Evolutionary conservation across 2,113 vertebrate genomes (phyloP), one percentile per base, ranked within the genome.

Genomic region (Clupea harengus): DNA sequence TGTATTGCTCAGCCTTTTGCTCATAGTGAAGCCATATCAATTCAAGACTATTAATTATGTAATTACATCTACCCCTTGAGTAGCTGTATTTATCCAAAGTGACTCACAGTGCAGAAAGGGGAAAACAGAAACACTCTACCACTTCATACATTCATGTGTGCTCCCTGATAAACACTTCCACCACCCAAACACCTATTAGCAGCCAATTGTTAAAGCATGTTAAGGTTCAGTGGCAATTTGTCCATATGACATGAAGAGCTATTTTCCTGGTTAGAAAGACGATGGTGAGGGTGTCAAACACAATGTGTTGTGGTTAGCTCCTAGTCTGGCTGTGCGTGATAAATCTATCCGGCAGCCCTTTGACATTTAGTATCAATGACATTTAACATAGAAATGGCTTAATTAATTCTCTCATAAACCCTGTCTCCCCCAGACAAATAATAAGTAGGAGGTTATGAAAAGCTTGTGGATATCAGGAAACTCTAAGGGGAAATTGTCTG

Each of bases 291-390:
- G 60, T 75, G 67, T 75, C 67, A 75, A 32, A 15, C 67, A 75
- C 67, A 4, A 32, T 20, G 67, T 39, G 28, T 75, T 57, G 8
- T 75, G 67, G 67, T 20, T 57, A 57, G 20, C 18, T 57, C 54
- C 54, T 20, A 22, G 54, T 57, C 54, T 57, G 25, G 67, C 67
- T 39, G 28, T 15, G 9, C 17, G 32, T 13, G 39, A 32, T 75
- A 75, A 75, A 75, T 75, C 67, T 75, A 75, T 15, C 67, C 28
- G 15, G 67, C 28, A 39, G 28, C 67, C 11, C 28, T 39, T 10
- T 75, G 67, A 75, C 67, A 75, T 75, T 75, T 75, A 75, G 67
- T 32, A 75, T 84, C 18, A 64, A 81, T 87, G 83, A 87, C 45
- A 60, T 47, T 75, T 46, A 87, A 67, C 78, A 84, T 84, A 83